Base-by-base conservation (phyloP, 2,888 invertebrate species). In the Sinelater perroti region DNA sequence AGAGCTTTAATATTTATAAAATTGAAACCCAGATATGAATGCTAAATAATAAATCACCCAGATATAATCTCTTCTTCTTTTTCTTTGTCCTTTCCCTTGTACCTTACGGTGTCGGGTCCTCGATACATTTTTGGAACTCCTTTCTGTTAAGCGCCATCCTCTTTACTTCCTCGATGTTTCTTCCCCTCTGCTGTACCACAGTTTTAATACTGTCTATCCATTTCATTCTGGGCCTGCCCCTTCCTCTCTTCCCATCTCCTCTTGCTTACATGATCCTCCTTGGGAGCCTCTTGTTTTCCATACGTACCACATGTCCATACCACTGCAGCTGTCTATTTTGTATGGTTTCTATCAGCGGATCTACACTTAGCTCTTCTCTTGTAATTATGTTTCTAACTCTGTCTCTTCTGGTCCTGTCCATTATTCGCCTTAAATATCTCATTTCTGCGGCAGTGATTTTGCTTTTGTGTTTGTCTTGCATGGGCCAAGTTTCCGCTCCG, bases 251-350 rank as follows among this genome's bases (percentile, higher is more conserved):
- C 3, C 40, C 20, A 10, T 20, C 40, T 40, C 13, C 3, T 20
- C 10, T 40, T 13, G 13, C 20, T 40, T 16, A n/a, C 10, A 18
- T 10, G 5, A 4, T 21, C 24, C 10, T 2, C 24, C 24, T 24
- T 11, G 42, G 42, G 4, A 24, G 11, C 24, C 42, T 42, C 2
- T 21, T 24, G 1, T n/a, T 24, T 24, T 11, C 2, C 26, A 42
- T 42, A 7, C 21, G 21, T 26, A 42, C 24, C 24, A 42, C 11
- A 11, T 42, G 42, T 3, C 42, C 42, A 13, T 21, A 42, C 26
- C 42, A 21, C 26, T 21, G 21, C 6, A 21, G 8, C 24, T 42
- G 21, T 42, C 42, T 42, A 6, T 42, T 24, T 8, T 24, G 6
- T 8, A 21, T 3, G 21, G 4, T 3, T 10, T 20, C 11, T 10